phyloP scores from a whole-genome alignment of 1,140 invertebrate species.

The Meteorus sp. region DNA sequence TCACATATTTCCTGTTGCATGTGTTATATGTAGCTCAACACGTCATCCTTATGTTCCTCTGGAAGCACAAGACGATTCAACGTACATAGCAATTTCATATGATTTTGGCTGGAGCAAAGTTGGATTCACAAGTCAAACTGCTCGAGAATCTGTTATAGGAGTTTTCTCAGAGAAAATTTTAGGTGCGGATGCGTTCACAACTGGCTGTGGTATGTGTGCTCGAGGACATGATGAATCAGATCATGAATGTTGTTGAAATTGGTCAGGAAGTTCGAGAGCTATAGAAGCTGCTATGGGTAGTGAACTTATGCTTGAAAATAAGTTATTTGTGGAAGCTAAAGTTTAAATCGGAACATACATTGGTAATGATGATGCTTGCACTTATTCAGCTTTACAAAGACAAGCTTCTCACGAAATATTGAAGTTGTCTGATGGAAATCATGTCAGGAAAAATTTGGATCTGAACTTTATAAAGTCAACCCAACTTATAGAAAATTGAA shows the following conservation, averaged over 20 bases:
- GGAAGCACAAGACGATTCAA: neutral
- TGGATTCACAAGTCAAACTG: slow-evolving; percentile 12
- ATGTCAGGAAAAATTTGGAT: slow-evolving; percentile 8
- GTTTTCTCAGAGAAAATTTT: slow-evolving; percentile 13
- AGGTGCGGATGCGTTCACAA: neutral
- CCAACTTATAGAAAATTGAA: slow-evolving; percentile 3
- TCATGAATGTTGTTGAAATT: slow-evolving; percentile 15
- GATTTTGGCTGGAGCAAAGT: slow-evolving; percentile 18
- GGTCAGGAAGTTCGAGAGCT: slow-evolving; percentile 11
- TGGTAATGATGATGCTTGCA: slow-evolving; percentile 20
- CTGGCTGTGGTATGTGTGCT: slow-evolving; percentile 9
- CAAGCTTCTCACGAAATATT: slow-evolving; percentile 9
- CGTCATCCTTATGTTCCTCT: neutral
- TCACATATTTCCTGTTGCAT: neutral
- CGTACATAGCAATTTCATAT: slow-evolving; percentile 9
- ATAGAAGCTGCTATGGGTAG: slow-evolving; percentile 14
- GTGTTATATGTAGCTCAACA: neutral
- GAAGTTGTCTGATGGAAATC: slow-evolving; percentile 22
- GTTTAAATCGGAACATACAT: slow-evolving; percentile 17
- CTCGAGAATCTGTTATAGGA: slow-evolving; percentile 7
- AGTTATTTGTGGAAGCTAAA: slow-evolving; percentile 10
- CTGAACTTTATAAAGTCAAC: neutral
- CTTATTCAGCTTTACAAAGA: slow-evolving; percentile 15
- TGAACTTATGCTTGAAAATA: slow-evolving; percentile 17
- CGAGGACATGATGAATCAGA: neutral